Conservation (phyloP, 35 echinoderm and acorn worm species). For the Acanthaster planci region DNA sequence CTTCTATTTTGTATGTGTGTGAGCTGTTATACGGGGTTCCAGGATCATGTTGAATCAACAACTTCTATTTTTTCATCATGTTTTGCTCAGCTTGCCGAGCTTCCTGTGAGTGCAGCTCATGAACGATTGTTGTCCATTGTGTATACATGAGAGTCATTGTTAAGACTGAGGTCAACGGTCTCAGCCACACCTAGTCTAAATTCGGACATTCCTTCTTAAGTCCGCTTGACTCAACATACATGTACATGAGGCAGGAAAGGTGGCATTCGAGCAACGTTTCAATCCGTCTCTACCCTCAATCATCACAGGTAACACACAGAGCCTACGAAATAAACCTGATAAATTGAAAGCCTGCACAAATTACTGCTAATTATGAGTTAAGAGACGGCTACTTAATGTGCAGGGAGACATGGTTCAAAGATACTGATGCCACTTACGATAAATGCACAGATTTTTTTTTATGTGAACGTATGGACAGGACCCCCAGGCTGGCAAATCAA, state of each 20-base stretch:
- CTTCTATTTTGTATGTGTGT: neutral
- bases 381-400: neutral
- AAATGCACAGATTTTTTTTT: neutral
- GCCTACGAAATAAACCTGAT: neutral
- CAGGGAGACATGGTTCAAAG: neutral
- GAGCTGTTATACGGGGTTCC: neutral
- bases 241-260: neutral
- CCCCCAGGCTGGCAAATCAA: neutral
- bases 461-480: conserved; percentile 1
- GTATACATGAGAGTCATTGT: neutral
- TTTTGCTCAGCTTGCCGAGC: neutral
- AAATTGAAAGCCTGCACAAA: neutral
- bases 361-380: neutral
- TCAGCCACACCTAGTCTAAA: neutral
- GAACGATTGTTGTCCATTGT: neutral
- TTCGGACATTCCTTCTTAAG: neutral
- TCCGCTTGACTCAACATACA: neutral
- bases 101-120: neutral
- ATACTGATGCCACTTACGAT: neutral
- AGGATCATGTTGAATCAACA: neutral
- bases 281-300: neutral
- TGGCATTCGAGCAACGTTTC: neutral
- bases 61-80: neutral
- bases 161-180: conserved; percentile 7
- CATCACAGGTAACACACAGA: neutral